Evolutionary conservation across 2,888 invertebrate genomes (phyloP).

Genomic region (Cheilosia vernalis): DNA sequence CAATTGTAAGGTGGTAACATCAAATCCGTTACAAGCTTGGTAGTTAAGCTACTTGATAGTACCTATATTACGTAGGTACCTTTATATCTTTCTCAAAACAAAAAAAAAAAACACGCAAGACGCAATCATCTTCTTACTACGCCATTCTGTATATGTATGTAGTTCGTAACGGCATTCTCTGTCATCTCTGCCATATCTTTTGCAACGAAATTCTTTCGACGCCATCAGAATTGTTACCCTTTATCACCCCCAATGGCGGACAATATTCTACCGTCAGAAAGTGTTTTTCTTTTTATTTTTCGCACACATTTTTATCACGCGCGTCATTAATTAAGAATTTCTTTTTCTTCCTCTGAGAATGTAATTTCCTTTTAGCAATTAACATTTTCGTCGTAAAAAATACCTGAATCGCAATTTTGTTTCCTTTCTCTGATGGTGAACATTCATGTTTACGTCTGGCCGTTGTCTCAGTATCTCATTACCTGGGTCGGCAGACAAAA

Average conservation of each 20-base stretch:
- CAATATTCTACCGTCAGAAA: not conserved
- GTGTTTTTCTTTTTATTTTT: not conserved
- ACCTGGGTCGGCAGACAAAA: conserved; percentile 26
- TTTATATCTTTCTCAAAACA: too few species aligned
- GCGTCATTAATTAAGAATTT: conserved; percentile 40
- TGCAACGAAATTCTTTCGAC: too few species aligned
- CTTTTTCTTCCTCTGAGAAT: not conserved
- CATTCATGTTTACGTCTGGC: conserved; percentile 11
- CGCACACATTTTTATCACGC: conserved; percentile 9
- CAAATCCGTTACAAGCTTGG: too few species aligned
- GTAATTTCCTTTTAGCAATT: conserved; percentile 56
- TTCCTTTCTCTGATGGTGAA: not conserved
- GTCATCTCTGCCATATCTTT: too few species aligned
- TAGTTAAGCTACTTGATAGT: too few species aligned
- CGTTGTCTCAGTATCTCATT: conserved; percentile 32
- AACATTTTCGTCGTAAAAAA: conserved; percentile 30
- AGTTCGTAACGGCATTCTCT: too few species aligned
- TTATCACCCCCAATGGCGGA: not conserved
- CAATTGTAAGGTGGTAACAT: too few species aligned
- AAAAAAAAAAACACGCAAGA: too few species aligned
- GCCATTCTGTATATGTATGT: too few species aligned
- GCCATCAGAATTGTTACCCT: not conserved
- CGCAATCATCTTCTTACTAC: too few species aligned
- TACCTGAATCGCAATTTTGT: conserved; percentile 10
- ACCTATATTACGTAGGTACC: too few species aligned